These are phyloP conservation scores for Sycobia sp. DNA, from an alignment of 1,140 invertebrate genomes.

Conservation along the genomic window DNA sequence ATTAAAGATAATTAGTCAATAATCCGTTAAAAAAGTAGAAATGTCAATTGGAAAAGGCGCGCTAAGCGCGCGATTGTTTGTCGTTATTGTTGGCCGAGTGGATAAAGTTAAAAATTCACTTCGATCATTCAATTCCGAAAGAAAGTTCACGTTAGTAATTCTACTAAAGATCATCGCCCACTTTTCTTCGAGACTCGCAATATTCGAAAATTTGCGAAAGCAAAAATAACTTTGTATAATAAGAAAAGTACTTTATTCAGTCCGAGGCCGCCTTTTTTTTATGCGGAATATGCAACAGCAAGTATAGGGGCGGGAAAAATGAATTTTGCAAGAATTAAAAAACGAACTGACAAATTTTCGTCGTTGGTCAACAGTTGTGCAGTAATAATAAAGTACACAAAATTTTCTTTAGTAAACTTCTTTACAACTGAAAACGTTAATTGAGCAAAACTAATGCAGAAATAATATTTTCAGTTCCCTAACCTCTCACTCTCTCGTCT, in stretches of 20 bases:
- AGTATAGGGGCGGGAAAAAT: constrained; percentile 24
- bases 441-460: no score
- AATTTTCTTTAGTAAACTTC: not conserved
- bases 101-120: not conserved
- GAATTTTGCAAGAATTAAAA: not conserved
- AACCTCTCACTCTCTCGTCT: constrained; percentile 1
- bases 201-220: not conserved
- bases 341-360: not conserved
- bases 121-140: not conserved
- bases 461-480: constrained; percentile 1
- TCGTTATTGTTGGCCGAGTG: not conserved
- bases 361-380: not conserved
- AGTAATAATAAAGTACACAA: not conserved
- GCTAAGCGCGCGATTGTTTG: not conserved
- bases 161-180: not conserved
- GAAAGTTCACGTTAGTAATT: not conserved
- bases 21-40: not conserved
- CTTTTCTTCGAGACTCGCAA: not conserved
- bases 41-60: constrained; percentile 10
- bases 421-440: not conserved
- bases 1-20: constrained; percentile 1
- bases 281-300: no score
- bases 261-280: not conserved
- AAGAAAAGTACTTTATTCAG: no score
- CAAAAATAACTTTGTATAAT: no score